Base-by-base conservation (phyloP, 2,888 invertebrate genomes). In the Microplitis manilae region DNA sequence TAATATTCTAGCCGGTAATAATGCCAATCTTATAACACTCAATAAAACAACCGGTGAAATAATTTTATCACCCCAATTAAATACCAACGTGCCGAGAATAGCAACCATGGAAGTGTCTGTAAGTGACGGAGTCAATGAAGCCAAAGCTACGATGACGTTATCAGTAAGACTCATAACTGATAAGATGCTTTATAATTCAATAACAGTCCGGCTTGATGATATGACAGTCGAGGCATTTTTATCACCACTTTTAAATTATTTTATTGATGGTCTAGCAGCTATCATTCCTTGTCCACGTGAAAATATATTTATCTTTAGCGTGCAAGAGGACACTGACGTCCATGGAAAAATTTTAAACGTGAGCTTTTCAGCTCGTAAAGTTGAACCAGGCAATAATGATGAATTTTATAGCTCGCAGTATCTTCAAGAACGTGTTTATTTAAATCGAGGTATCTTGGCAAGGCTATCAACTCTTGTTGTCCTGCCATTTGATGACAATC, bases 61-160 rank as follows among this genome's bases (percentile, higher is more conserved):
- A 84, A 95, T 94, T 1, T 91, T 98, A 0, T 97, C 98, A 8
- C 97, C 97, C 0, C 96, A 97, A 85, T 91, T 98, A 20, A 98
- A 98, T 88, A 98, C 98, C 0, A 98, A 98, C 90, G 97, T 98
- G 6, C 96, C 98, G 0, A 95, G 97, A 87, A 92, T 96, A 61
- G 98, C 98, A 2, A 95, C 95, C 0, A 97, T 98, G 95, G 96
- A 97, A 90, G 95, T 98, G 40, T 96, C 96, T 39, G 98, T 98
- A 0, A 94, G 95, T 79, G 98, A 98, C 90, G 98, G 98, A 0
- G 94, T 97, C 7, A 98, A 98, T 90, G 97, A 97, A 90, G 95
- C 96, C 0, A 96, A 96, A 89, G 97, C 98, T 0, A 94, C 96
- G 83, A 98, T 98, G 96, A 96, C 95, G 79, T 92, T 98, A 0